Percentiles rank a stretch among this genome's conserved stretches.
phyloP scores from a whole-genome alignment of 2,113 vertebrate genomes.

The Triplophysa dalaica region DNA sequence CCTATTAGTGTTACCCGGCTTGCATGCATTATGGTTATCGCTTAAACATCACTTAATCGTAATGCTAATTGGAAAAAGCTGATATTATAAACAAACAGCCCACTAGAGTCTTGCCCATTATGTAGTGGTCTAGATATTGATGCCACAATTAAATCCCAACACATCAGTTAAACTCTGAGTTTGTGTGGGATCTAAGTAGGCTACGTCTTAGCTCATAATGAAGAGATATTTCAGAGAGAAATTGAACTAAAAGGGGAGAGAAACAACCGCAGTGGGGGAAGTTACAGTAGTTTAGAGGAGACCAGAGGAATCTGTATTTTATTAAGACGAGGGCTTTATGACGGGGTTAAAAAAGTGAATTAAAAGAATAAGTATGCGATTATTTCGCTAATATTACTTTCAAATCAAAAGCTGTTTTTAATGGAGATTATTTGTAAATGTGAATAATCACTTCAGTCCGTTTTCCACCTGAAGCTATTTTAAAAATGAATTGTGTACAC shows the following conservation, averaged over 20 bases:
- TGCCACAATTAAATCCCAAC: slow-evolving; percentile 21
- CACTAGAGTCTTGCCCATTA: slow-evolving; percentile 25
- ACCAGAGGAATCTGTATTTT: too few relatives aligned
- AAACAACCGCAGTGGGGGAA: neutral
- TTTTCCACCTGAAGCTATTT: too few relatives aligned
- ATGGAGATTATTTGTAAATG: too few relatives aligned
- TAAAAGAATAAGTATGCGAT: too few relatives aligned
- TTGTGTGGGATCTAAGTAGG: slow-evolving; percentile 13
- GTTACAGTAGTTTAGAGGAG: too few relatives aligned
- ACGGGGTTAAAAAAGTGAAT: too few relatives aligned
- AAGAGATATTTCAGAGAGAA: slow-evolving; percentile 7
- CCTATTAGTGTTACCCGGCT: neutral
- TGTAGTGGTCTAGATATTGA: slow-evolving; percentile 24
- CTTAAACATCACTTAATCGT: neutral
- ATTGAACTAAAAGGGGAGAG: neutral
- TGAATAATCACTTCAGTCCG: too few relatives aligned
- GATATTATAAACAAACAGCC: slow-evolving; percentile 26
- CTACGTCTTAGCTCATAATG: neutral
- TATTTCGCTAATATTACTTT: too few relatives aligned
- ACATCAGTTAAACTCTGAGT: slow-evolving; percentile 9
- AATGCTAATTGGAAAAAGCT: slow-evolving; percentile 12
- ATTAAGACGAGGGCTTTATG: too few relatives aligned
- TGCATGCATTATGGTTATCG: neutral
- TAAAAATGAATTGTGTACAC: too few relatives aligned
- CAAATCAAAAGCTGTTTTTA: too few relatives aligned